Conservation (phyloP, 2,797 vertebrate genomes). For the Geotrypetes seraphini region DNA sequence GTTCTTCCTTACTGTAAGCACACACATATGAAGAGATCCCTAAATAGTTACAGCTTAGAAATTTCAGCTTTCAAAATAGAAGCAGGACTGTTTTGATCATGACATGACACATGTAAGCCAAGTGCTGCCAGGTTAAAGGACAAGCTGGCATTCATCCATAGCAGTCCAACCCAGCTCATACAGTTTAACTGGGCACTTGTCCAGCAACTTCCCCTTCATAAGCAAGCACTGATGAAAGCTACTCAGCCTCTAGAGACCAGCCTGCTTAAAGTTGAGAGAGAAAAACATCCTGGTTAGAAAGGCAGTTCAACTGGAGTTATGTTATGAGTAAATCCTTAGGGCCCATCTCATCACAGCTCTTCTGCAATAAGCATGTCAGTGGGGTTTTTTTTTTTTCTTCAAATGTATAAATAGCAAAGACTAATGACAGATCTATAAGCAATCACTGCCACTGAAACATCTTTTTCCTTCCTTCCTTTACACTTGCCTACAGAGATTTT, state of each 20-base stretch:
- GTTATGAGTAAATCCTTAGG: constrained; percentile 47
- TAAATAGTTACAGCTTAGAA: neutral
- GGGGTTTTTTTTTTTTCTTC: constrained; percentile 18
- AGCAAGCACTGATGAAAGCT: constrained; percentile 52
- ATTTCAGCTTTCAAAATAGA: neutral
- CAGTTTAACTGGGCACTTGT: constrained; percentile 29
- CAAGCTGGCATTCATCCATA: constrained; percentile 44
- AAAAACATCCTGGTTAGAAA: constrained; percentile 64
- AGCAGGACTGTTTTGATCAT: constrained; percentile 26
- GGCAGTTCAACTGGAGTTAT: constrained; percentile 62
- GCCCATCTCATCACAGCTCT: constrained; percentile 23
- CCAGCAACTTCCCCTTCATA: constrained; percentile 64
- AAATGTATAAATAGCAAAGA: constrained; percentile 13
- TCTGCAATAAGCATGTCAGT: constrained; percentile 23
- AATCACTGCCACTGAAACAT: neutral
- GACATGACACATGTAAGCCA: constrained; percentile 16
- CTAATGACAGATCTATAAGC: constrained; percentile 8
- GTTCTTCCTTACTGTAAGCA: no score
- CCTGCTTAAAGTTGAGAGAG: constrained; percentile 48
- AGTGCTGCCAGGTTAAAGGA: constrained; percentile 35
- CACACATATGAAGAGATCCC: no score
- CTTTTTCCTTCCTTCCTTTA: no score
- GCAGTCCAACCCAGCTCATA: constrained; percentile 26
- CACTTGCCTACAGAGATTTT: no score
- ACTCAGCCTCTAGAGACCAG: constrained; percentile 32